Percentiles rank a stretch among this genome's conserved stretches.
phyloP scores from a whole-genome alignment of 2,797 vertebrate genomes.

The Borostomias antarcticus region DNA sequence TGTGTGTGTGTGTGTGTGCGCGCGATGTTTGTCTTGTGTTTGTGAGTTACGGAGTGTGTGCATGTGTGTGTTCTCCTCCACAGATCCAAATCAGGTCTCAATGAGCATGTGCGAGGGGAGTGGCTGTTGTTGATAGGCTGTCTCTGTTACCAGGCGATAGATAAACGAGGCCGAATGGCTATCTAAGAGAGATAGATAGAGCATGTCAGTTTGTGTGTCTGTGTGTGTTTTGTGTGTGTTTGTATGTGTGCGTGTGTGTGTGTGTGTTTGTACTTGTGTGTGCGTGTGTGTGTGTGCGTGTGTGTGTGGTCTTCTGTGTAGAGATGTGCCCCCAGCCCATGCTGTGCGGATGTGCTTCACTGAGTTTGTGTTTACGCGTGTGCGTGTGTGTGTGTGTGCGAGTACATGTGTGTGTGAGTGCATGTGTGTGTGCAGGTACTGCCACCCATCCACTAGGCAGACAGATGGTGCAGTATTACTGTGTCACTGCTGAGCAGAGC shows the following conservation, averaged over 20 bases:
- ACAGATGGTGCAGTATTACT: conserved; percentile 16
- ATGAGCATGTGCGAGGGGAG: conserved; percentile 77
- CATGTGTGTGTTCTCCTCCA: conserved; percentile 54
- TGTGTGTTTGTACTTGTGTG: conserved; percentile 14
- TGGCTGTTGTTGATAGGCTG: conserved; percentile 78
- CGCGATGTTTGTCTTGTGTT: no score
- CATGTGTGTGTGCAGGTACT: not conserved
- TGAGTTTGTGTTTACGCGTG: not conserved
- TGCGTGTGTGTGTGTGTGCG: not conserved
- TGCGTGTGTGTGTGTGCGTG: conserved; percentile 31
- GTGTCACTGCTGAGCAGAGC: no score
- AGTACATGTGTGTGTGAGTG: not conserved
- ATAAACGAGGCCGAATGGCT: conserved; percentile 74
- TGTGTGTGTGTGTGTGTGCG: conserved; percentile 8
- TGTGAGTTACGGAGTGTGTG: not conserved
- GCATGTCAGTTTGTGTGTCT: conserved; percentile 31
- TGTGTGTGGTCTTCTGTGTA: conserved; percentile 38
- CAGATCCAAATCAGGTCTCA: conserved; percentile 71
- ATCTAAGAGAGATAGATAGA: conserved; percentile 71
- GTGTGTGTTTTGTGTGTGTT: not conserved
- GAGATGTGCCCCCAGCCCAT: not conserved
- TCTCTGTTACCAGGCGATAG: conserved; percentile 78
- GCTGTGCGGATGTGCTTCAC: not conserved
- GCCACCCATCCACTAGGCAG: not conserved
- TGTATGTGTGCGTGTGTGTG: not conserved